phyloP scores from a whole-genome alignment of 2,113 vertebrate genomes.

The Osmerus eperlanus region DNA sequence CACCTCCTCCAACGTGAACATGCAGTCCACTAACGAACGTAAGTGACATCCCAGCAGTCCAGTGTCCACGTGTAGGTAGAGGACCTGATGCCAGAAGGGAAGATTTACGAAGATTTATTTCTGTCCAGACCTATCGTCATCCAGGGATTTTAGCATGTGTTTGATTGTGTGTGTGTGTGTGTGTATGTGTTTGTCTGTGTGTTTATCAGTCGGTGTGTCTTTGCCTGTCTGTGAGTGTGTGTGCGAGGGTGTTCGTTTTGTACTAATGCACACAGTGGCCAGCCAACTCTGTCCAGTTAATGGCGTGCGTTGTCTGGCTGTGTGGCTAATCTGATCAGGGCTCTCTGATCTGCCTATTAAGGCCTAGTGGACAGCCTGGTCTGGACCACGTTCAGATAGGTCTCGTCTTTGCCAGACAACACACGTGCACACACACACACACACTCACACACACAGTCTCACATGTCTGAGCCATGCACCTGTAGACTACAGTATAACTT shows the following conservation, averaged over 20 bases:
- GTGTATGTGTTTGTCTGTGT: background rate
- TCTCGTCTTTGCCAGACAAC: too few species aligned
- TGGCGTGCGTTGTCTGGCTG: background rate
- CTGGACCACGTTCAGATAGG: too few species aligned
- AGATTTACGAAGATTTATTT: background rate
- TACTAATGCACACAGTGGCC: too few species aligned
- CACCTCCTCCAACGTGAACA: constrained; percentile 33
- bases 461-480: too few species aligned
- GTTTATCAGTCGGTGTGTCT: background rate
- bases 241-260: too few species aligned
- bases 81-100: too few species aligned
- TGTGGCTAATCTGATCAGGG: constrained; percentile 1
- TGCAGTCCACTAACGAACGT: constrained; percentile 67
- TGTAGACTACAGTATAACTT: too few species aligned
- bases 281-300: too few species aligned
- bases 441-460: too few species aligned
- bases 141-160: background rate
- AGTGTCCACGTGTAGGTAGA: background rate
- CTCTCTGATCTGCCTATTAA: background rate
- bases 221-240: too few species aligned
- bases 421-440: too few species aligned
- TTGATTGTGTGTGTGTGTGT: background rate
- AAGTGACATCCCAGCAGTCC: constrained; percentile 7
- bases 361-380: background rate
- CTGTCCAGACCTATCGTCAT: background rate